Percentiles rank a stretch among this genome's conserved stretches.
These are phyloP conservation scores for Corydoras sp. DNA, from an alignment of 2,113 vertebrate genomes.

Conservation along the genomic window DNA sequence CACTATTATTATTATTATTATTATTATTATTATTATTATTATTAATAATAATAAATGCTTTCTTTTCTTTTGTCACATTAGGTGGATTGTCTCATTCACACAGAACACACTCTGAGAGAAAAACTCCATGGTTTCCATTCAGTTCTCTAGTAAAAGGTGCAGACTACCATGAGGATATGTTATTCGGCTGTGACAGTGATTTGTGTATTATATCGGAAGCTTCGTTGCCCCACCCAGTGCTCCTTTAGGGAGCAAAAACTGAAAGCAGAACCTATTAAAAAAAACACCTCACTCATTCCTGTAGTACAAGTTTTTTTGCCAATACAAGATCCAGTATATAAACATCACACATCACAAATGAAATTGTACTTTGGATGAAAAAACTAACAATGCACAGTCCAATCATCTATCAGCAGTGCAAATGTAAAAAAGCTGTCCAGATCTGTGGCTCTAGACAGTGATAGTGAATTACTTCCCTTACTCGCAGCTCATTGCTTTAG, in stretches of 20 bases:
- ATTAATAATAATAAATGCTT: no score
- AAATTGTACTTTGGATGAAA: no score
- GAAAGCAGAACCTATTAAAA: constrained; percentile 3
- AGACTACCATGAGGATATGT: background rate
- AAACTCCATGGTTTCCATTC: constrained; percentile 6
- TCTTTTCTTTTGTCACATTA: no score
- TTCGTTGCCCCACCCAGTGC: constrained; percentile 12
- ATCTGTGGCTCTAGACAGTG: constrained; percentile 17
- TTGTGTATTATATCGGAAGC: background rate
- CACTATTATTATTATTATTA: no score
- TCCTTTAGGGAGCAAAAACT: background rate
- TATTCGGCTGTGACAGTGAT: background rate
- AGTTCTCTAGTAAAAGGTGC: constrained; percentile 1
- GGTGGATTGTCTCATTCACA: no score
- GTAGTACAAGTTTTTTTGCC: background rate
- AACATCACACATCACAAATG: no score
- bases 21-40: no score
- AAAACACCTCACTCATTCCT: background rate
- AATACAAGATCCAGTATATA: no score
- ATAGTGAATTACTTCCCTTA: constrained; percentile 25
- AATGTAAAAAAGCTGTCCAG: constrained; percentile 27
- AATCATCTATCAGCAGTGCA: constrained; percentile 17
- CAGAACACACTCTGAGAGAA: background rate
- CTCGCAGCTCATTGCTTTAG: constrained; percentile 27
- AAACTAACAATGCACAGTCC: background rate